phyloP scores from a whole-genome alignment of 2,113 vertebrate species.

The Oryzias javanicus region DNA sequence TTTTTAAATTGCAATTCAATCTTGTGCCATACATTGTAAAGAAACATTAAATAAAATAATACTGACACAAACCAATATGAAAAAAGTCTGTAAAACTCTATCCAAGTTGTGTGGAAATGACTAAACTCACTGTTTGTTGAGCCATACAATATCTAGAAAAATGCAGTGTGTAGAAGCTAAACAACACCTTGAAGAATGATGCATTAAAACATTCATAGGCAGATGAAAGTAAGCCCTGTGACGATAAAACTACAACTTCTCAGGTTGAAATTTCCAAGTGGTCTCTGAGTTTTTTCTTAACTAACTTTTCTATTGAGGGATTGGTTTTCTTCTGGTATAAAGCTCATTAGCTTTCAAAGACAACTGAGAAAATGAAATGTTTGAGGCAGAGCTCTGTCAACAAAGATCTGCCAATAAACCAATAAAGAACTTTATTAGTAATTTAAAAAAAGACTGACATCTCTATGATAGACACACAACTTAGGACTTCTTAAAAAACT shows the following conservation, averaged over 20 bases:
- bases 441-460: conserved; percentile 1
- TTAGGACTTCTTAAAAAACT: neutral
- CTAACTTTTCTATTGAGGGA: conserved; percentile 12
- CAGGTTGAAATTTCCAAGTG: too few relatives aligned
- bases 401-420: conserved; percentile 21
- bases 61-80: neutral
- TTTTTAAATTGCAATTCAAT: neutral
- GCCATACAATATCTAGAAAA: neutral
- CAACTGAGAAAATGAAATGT: conserved; percentile 15
- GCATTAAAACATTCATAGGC: too few relatives aligned
- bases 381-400: conserved; percentile 11
- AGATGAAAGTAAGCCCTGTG: too few relatives aligned
- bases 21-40: neutral
- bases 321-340: conserved; percentile 5
- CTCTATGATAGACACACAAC: neutral
- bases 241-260: too few relatives aligned
- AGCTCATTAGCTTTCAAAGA: conserved; percentile 28
- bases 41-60: neutral
- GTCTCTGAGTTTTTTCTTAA: too few relatives aligned
- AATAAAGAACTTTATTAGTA: neutral
- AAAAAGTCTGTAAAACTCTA: conserved; percentile 5
- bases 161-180: too few relatives aligned
- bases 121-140: conserved; percentile 34
- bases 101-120: conserved; percentile 32
- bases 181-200: too few relatives aligned